These are phyloP conservation scores for Cydia fagiglandana DNA, from an alignment of 1,140 invertebrate genomes.

Conservation along the genomic window DNA sequence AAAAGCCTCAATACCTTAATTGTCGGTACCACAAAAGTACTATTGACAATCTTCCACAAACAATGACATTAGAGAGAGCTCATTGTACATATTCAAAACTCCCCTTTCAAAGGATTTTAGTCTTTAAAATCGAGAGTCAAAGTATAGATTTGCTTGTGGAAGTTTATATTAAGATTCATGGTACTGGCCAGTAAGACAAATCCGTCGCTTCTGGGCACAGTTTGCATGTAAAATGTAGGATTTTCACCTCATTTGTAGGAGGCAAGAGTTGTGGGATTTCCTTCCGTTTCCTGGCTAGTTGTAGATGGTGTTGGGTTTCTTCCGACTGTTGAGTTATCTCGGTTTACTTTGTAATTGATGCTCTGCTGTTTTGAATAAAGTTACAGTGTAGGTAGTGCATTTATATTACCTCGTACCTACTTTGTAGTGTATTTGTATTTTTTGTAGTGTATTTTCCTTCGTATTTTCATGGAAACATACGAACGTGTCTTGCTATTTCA, in stretches of 20 bases:
- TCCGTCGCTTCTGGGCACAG: constrained; percentile 40
- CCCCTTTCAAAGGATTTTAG: constrained; percentile 28
- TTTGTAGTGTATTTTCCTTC: no score
- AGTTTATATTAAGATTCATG: constrained; percentile 11
- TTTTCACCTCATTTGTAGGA: constrained; percentile 32
- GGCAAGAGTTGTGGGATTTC: constrained; percentile 34
- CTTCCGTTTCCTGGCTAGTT: constrained; percentile 20
- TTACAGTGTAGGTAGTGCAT: no score
- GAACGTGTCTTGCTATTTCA: no score
- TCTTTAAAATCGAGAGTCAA: constrained; percentile 34
- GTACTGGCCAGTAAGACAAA: constrained; percentile 44
- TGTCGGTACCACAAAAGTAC: constrained; percentile 37
- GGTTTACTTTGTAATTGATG: not conserved
- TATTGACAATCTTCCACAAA: constrained; percentile 53
- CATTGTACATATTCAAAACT: constrained; percentile 52
- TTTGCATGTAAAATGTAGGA: constrained; percentile 40
- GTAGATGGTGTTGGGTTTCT: not conserved
- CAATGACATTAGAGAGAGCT: constrained; percentile 66
- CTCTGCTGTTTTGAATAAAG: not conserved
- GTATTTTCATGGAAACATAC: no score
- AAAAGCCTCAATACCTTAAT: constrained; percentile 30
- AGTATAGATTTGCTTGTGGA: constrained; percentile 33
- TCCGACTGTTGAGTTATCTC: not conserved
- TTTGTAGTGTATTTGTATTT: no score
- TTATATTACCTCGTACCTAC: no score